These are phyloP conservation scores for Drosophila prolongata DNA, from an alignment of 2,888 invertebrate genomes.

Conservation along the genomic window DNA sequence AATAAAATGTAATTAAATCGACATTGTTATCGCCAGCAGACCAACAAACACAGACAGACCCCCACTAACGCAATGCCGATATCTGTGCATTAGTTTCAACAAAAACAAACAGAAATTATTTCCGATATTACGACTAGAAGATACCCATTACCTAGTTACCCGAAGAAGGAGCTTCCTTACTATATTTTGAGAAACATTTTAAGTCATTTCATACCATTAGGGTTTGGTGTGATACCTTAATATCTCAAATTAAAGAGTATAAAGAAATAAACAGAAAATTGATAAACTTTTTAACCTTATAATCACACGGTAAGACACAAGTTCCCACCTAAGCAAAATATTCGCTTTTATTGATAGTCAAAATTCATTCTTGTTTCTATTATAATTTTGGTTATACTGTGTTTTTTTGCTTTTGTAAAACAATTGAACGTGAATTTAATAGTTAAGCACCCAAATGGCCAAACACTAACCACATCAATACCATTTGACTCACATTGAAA, in stretches of 20 bases:
- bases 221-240: no score
- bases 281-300: background rate
- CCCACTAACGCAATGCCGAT: constrained; percentile 25
- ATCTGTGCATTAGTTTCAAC: constrained; percentile 43
- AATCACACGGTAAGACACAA: background rate
- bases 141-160: constrained; percentile 1
- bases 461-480: background rate
- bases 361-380: constrained; percentile 6
- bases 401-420: constrained; percentile 14
- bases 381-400: constrained; percentile 9
- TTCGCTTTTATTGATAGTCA: constrained; percentile 14
- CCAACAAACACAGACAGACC: constrained; percentile 27
- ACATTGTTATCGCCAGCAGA: constrained; percentile 68
- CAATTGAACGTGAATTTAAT: constrained; percentile 31
- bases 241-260: no score
- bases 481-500: constrained; percentile 4
- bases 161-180: background rate
- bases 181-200: background rate
- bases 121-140: background rate
- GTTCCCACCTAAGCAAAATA: background rate
- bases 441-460: constrained; percentile 4
- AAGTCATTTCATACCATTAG: no score
- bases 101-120: constrained; percentile 4
- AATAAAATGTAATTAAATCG: constrained; percentile 80
- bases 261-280: no score